Conservation (phyloP, 2,113 vertebrate genomes). For the Micronycteris hirsuta region DNA sequence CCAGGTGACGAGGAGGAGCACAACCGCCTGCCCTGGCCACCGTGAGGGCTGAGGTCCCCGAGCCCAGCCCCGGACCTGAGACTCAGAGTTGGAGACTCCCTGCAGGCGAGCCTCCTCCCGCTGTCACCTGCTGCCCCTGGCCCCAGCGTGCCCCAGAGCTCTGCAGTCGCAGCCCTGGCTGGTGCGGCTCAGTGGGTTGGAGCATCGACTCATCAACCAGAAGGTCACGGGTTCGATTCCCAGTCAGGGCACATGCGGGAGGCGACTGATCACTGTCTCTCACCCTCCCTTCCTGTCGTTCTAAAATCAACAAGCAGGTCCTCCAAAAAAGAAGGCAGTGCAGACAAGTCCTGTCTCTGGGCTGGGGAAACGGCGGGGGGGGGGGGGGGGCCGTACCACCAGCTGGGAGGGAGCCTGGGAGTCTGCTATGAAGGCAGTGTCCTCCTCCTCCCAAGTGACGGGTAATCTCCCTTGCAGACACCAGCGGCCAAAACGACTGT, state of each 20-base stretch:
- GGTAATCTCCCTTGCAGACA: not conserved
- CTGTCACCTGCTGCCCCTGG: not conserved
- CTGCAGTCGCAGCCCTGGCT: not conserved
- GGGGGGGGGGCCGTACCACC: not conserved
- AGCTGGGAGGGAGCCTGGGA: not conserved
- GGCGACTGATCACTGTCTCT: too few relatives aligned
- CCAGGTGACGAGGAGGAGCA: too few relatives aligned
- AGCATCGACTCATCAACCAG: too few relatives aligned
- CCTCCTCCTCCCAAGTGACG: not conserved
- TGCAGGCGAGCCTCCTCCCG: not conserved
- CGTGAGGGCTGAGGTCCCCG: rapidly evolving
- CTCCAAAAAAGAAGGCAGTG: not conserved
- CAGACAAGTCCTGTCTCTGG: not conserved
- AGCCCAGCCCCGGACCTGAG: not conserved
- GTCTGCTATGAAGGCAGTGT: too few relatives aligned
- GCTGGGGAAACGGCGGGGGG: not conserved
- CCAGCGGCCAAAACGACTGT: not conserved
- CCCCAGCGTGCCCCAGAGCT: too few relatives aligned
- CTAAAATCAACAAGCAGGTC: too few relatives aligned
- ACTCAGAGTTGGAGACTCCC: not conserved
- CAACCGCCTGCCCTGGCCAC: not conserved
- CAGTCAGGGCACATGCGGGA: too few relatives aligned
- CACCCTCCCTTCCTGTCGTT: too few relatives aligned
- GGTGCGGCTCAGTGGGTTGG: too few relatives aligned
- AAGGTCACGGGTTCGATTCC: too few relatives aligned